Evolutionary conservation across 2,113 vertebrate species (phyloP).

Genomic region (Spilogale gracilis): DNA sequence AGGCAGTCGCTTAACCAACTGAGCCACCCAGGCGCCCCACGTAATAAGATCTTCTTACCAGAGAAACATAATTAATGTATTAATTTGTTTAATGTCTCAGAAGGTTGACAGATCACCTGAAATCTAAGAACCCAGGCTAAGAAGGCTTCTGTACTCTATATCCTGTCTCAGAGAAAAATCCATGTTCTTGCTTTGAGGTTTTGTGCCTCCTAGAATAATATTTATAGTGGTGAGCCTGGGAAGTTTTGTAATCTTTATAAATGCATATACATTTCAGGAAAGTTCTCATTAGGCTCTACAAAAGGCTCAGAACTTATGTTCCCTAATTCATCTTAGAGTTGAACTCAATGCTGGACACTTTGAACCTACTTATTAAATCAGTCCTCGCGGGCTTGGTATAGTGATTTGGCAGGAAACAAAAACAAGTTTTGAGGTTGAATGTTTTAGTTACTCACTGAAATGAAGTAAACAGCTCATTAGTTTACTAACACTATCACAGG

Average conservation of each 20-base stretch:
- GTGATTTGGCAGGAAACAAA: constrained; percentile 13
- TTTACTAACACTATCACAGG: background rate
- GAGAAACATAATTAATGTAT: background rate
- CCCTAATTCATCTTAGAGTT: background rate
- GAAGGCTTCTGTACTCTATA: background rate
- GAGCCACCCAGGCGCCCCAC: too few species aligned
- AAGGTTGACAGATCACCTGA: background rate
- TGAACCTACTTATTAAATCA: background rate
- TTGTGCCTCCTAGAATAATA: background rate
- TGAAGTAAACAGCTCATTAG: background rate
- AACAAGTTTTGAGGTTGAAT: background rate
- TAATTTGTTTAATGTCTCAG: background rate
- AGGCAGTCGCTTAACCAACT: too few species aligned
- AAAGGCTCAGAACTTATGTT: background rate
- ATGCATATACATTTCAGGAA: constrained; percentile 4
- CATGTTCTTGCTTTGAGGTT: background rate
- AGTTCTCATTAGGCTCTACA: background rate
- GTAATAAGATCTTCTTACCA: background rate
- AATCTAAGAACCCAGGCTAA: background rate
- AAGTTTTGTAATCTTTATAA: constrained; percentile 10
- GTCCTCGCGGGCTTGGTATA: background rate
- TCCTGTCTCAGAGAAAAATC: background rate
- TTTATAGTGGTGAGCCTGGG: background rate
- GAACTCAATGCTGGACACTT: background rate
- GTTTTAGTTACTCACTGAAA: background rate